Evolutionary conservation across 2,797 vertebrate genomes (phyloP).

Genomic region (Vipera latastei): DNA sequence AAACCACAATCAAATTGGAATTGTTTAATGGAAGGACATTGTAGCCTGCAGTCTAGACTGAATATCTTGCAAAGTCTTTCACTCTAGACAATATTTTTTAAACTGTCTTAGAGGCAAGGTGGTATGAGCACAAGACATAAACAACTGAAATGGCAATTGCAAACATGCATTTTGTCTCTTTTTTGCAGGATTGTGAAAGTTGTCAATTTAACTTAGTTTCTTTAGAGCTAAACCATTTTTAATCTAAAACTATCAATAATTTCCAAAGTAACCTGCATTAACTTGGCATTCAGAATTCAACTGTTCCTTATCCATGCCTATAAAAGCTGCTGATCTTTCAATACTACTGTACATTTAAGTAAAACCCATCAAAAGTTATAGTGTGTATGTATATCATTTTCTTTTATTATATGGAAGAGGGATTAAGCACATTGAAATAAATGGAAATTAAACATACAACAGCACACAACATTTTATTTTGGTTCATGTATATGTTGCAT

Average conservation of each 20-base stretch:
- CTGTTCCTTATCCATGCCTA: not conserved
- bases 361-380: not conserved
- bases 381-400: not conserved
- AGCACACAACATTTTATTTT: not conserved
- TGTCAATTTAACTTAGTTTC: not conserved
- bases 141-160: not conserved
- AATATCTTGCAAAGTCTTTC: not conserved
- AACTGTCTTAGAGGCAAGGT: not conserved
- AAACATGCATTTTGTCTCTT: not conserved
- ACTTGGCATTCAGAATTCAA: not conserved
- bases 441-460: not conserved
- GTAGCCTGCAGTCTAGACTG: not conserved
- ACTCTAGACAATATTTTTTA: not conserved
- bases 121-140: not conserved
- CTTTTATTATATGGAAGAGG: not conserved
- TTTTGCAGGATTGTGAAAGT: not conserved
- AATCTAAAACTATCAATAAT: not conserved
- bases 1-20: not conserved
- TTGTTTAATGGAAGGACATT: not conserved
- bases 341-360: not conserved
- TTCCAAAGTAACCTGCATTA: not conserved
- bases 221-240: not conserved
- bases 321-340: not conserved
- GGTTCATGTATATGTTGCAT: not conserved
- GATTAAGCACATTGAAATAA: not conserved